Evolutionary conservation across 92 coral and sea anemone species (phyloP), one percentile per base, ranked within the genome.

Genomic region (Anthopleura xanthogrammica): DNA sequence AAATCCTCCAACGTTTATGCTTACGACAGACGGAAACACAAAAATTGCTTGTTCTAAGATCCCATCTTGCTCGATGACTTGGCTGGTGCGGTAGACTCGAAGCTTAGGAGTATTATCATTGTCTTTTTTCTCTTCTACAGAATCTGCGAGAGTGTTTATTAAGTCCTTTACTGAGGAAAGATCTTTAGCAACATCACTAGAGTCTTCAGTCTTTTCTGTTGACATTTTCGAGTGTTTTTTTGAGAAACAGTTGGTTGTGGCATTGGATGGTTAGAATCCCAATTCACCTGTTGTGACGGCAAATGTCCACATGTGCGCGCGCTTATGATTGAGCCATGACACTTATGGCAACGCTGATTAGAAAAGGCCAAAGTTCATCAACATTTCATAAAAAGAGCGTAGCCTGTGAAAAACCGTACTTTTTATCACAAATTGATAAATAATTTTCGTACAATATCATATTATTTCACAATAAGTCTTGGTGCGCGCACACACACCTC

Each of bases 1-100:
- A 78, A 82, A 83, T 10, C 97, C 97, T 52, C 97, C 94, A n/a
- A 93, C 91, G 76, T 93, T 93, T 16, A 93, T 81, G 41, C 85
- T 71, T 36, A 93, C 92, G 22, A 93, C 94, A 85, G 88, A 85
- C 60, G 88, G 88, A 48, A 85, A 85, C 12, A 85, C 78, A 54
- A 85, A 79, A 4, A 85, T 71, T 12, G 80, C 77, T 46, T 85
- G 88, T 54, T 85, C 88, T 24, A 85, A 57, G 14, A 85, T 65
- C 4, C 83, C 83, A 16, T 85, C 88, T 39, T 78, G 78, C 50
- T 85, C 88, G 36, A 85, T 76, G 19, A 79, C 81, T 39, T 79
- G 76, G 41, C 88, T 85, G 0, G 88, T 85, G 17, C 88, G 83
- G 58, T 81, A 81, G 0, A 81, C 23, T 1, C 84, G 40, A 13